A percentile compares a stretch with the other conserved stretches of the same genome.
These are phyloP conservation scores for Drosophila simulans DNA, from an alignment of 1,140 invertebrate genomes.

Conservation along the genomic window DNA sequence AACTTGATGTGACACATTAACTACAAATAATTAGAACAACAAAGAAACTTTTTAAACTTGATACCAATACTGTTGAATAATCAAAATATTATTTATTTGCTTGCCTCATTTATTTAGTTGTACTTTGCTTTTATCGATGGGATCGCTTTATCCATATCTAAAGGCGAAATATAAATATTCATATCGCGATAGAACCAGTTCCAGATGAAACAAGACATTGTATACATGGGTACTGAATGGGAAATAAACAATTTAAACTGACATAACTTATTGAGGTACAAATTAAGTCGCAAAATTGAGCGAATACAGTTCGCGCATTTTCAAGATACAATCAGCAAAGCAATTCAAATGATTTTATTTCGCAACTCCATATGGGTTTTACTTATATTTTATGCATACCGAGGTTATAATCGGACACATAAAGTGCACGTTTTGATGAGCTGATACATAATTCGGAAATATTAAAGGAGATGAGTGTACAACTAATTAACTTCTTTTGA, in stretches of 20 bases:
- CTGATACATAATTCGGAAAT: conserved; percentile 31
- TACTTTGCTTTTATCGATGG: background rate
- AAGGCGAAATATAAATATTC: conserved; percentile 4
- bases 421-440: conserved; percentile 47
- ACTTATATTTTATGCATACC: conserved; percentile 38
- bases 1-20: no score
- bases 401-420: conserved; percentile 39
- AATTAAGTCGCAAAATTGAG: conserved; percentile 49
- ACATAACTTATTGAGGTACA: conserved; percentile 38
- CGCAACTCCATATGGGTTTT: conserved; percentile 25
- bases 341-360: conserved; percentile 37
- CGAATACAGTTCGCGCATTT: conserved; percentile 36
- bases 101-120: background rate
- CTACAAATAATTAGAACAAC: no score
- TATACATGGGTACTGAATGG: conserved; percentile 7
- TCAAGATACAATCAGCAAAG: conserved; percentile 34
- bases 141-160: background rate
- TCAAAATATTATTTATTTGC: background rate
- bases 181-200: conserved; percentile 28
- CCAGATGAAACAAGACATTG: conserved; percentile 8
- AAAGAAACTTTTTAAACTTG: no score
- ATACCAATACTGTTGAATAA: no score
- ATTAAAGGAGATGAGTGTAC: conserved; percentile 15
- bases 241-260: conserved; percentile 36
- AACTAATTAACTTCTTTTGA: conserved; percentile 21